Evolutionary conservation across 2,888 invertebrate genomes (phyloP).

Genomic region (Maniola hyperantus): DNA sequence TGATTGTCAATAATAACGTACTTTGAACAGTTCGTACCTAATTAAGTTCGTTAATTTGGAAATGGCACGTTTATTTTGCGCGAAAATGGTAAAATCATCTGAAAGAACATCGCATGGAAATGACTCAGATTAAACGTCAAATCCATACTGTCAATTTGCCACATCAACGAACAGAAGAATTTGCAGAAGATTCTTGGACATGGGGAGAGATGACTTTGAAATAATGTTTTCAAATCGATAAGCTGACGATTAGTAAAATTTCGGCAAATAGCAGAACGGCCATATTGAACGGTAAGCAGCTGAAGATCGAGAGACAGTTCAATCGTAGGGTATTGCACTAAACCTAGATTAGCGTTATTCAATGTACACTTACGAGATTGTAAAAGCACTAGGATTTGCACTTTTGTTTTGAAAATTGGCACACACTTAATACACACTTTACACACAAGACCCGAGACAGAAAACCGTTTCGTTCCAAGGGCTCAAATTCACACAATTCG

Average conservation of each 20-base stretch:
- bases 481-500: conserved; percentile 50
- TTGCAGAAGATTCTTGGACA: conserved; percentile 22
- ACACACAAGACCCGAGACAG: conserved; percentile 78
- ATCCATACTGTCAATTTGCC: conserved; percentile 75
- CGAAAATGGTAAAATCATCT: conserved; percentile 44
- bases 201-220: conserved; percentile 27
- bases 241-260: conserved; percentile 35
- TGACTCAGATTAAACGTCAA: conserved; percentile 78
- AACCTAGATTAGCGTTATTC: conserved; percentile 35
- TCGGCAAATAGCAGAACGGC: conserved; percentile 69
- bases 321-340: conserved; percentile 36
- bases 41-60: conserved; percentile 3
- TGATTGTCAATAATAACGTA: not conserved
- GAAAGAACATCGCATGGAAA: conserved; percentile 50
- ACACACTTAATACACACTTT: conserved; percentile 74
- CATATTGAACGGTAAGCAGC: conserved; percentile 73
- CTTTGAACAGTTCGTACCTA: not conserved
- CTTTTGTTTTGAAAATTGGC: conserved; percentile 64
- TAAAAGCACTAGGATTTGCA: conserved; percentile 67
- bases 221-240: not conserved
- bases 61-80: conserved; percentile 34
- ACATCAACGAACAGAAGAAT: conserved; percentile 64
- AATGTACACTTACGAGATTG: conserved; percentile 69
- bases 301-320: conserved; percentile 49
- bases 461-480: conserved; percentile 77